Base-by-base conservation (phyloP, 1,140 invertebrate species). In the Campoletis sonorensis region DNA sequence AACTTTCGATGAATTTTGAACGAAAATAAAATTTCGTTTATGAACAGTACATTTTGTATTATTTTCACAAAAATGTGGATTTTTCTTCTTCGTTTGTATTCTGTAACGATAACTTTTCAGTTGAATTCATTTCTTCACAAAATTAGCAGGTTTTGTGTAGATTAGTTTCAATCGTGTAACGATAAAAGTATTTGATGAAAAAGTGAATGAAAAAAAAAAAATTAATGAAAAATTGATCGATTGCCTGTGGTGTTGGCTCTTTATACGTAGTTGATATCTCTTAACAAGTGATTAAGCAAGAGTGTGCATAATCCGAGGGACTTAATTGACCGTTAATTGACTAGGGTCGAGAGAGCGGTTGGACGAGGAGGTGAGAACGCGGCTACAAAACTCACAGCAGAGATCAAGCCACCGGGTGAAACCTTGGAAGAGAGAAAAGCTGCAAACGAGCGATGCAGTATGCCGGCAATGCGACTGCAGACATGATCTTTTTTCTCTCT, bases 281-380 rank as follows among this genome's bases (percentile, higher is more conserved):
- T 75, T 75, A 40, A 58, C 72, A 18, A 26, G 40, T 45, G 45
- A 77, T 77, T 77, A 58, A 30, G 54, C 73, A 30, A n/a, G 54
- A 51, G 73, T 30, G 30, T 77, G 73, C 21, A 54, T 54, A 77
- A 61, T 15, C 51, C 30, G 49, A 37, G 33, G 61, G 51, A 77
- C 73, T 77, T 61, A 61, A 61, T 77, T 77, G 73, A 77, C 73
- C 73, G 73, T 77, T 77, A 77, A 77, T 77, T 77, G 54, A 77
- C 73, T 30, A 54, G 37, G 71, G 33, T 75, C 30, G 54, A 61
- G 40, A 15, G 67, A 33, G 61, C 23, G n/a, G 61, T 27, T 23
- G 23, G 23, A 64, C 23, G 61, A 2, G 23, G 26, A 30, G 27
- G 51, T 61, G 67, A 33, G 67, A 33, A 70, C 27, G 67, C 67